A percentile compares a stretch with the other conserved stretches of the same genome.
phyloP scores from a whole-genome alignment of 2,797 vertebrate species.

The Manis javanica region DNA sequence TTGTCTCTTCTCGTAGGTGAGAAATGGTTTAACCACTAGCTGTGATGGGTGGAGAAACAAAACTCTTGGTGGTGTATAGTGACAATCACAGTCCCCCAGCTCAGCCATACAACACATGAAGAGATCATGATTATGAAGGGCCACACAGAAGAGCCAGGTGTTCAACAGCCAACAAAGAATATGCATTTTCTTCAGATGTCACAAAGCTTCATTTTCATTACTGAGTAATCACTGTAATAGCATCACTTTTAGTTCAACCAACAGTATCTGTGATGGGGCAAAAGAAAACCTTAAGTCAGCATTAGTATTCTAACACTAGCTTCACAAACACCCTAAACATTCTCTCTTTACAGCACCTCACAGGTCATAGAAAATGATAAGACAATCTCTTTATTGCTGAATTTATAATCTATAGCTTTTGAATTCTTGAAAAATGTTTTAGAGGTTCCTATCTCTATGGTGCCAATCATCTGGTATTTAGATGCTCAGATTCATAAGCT shows the following conservation, averaged over 20 bases:
- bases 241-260: neutral
- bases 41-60: neutral
- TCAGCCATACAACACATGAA: neutral
- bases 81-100: neutral
- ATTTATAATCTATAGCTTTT: neutral
- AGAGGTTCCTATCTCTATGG: neutral
- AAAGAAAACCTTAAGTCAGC: neutral
- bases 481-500: neutral
- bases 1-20: neutral
- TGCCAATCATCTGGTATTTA: neutral
- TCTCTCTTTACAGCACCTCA: neutral
- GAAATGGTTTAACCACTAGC: neutral
- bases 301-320: neutral
- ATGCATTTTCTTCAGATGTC: neutral
- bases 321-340: neutral
- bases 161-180: neutral
- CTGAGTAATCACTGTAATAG: neutral
- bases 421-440: neutral
- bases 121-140: neutral
- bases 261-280: neutral
- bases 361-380: neutral
- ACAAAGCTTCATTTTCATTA: neutral
- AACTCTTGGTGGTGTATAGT: neutral
- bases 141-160: neutral
- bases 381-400: neutral